Base-by-base conservation (phyloP, 2,797 vertebrate genomes). In the Aphelocoma californica region DNA sequence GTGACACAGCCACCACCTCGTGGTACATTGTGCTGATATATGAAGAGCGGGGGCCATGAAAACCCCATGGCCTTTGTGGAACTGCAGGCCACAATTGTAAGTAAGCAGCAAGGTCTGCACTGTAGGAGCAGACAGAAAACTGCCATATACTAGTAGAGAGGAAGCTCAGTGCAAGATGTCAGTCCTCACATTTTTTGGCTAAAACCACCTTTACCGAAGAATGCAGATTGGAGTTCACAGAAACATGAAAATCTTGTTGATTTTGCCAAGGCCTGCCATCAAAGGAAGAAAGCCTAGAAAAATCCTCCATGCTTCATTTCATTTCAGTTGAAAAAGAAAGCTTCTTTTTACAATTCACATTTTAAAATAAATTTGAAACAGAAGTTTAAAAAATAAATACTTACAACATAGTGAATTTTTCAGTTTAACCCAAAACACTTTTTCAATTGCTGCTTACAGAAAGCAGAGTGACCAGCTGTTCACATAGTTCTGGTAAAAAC, bases 21-120 rank as follows among this genome's bases (percentile, higher is more conserved):
- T 20, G 8, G 19, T 40, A 28, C 10, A 34, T 81, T 20, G 13
- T 72, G 61, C 29, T 66, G 64, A 42, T 6, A 54, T 7, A 40
- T 6, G 11, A 71, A 71, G 14, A 31, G 7, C 26, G 77, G 5
- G 0, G 0, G 6, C 4, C 9, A 34, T 15, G 45, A 81, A 71
- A 73, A 67, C 5, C 2, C 20, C 18, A 2, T 12, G 21, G 23
- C 4, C 4, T 81, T 81, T 80, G 25, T n/a, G 26, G 34, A 81
- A 18, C 17, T n/a, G 21, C 15, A 60, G 38, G 12, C 18, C 44
- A 81, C 10, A 67, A 20, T 0, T 77, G 4, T 36, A 71, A 66
- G 31, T 17, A 80, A 61, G 17, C 12, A 65, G 18, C 20, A 71
- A 64, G 3, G 7, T 54, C 47, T 47, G 15, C 16, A 38, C 4